Conservation (phyloP, 2,797 vertebrate genomes). For the Numenius phaeopus region DNA sequence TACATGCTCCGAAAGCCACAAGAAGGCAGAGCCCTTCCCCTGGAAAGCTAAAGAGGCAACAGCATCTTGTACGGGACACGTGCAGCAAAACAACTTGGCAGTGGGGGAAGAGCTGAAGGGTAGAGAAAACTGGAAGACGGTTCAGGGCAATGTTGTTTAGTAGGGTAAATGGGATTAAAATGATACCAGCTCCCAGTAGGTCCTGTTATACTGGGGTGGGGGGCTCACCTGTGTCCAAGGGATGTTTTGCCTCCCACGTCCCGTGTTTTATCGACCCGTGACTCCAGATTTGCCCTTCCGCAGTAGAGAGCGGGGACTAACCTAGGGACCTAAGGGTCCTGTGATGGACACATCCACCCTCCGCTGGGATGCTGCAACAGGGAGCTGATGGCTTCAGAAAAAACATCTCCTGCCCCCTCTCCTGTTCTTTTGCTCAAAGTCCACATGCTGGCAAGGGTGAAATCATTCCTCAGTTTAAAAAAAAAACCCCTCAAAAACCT, state of each 20-base stretch:
- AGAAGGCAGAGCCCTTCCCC: slow-evolving; percentile 13
- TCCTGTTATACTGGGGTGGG: not conserved
- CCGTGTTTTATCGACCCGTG: not conserved
- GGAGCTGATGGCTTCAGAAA: not conserved
- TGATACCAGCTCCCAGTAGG: not conserved
- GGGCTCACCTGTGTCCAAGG: not conserved
- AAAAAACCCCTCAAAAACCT: not conserved
- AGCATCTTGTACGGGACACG: not conserved
- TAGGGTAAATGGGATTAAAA: not conserved
- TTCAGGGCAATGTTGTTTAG: not conserved
- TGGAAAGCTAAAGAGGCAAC: slow-evolving; percentile 8
- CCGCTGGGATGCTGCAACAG: not conserved
- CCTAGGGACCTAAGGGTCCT: not conserved
- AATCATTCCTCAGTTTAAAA: slow-evolving; percentile 26
- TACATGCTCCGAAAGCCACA: not conserved
- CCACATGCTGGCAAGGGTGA: not conserved
- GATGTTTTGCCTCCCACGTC: not conserved
- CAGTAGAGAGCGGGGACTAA: not conserved
- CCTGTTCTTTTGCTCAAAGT: not conserved
- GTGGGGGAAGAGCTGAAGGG: not conserved
- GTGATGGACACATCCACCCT: not conserved
- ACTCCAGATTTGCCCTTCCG: not conserved
- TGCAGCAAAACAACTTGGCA: not conserved
- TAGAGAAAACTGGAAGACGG: not conserved
- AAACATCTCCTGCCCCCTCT: not conserved